Percentiles rank a stretch among this genome's conserved stretches.
Evolutionary conservation across 2,797 vertebrate species (phyloP).

Genomic region (Syndactyla subalaris): DNA sequence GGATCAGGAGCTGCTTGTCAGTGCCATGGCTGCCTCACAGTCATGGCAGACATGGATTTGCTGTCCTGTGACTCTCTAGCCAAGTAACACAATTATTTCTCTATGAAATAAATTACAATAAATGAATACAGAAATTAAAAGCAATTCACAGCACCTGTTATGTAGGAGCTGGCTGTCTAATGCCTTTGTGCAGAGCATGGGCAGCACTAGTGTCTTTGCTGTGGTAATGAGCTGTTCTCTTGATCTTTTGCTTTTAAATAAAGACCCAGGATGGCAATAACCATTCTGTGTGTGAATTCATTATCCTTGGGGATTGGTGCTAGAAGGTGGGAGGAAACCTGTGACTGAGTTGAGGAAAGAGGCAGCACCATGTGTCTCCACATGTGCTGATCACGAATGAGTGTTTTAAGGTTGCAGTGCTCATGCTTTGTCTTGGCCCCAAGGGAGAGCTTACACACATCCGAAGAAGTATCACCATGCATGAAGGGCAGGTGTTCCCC

Average conservation of each 20-base stretch:
- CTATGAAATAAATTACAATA: background rate
- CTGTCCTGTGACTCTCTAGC: background rate
- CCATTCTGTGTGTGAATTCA: background rate
- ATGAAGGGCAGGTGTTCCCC: background rate
- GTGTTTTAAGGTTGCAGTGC: background rate
- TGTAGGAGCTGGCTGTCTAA: background rate
- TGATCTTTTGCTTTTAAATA: background rate
- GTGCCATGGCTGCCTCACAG: rapidly evolving
- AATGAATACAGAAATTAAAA: background rate
- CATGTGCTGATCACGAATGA: rapidly evolving
- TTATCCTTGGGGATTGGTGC: background rate
- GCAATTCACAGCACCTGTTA: background rate
- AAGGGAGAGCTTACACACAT: background rate
- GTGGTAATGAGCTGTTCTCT: background rate
- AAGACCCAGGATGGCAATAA: background rate
- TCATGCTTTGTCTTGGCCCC: rapidly evolving
- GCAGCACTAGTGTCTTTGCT: background rate
- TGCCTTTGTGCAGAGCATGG: background rate
- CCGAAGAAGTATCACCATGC: background rate
- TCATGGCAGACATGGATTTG: background rate
- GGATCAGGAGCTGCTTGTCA: background rate
- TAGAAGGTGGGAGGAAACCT: background rate
- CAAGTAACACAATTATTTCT: background rate
- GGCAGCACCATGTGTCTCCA: background rate
- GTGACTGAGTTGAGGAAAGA: background rate